Percentiles rank a stretch among this genome's conserved stretches.
Evolutionary conservation across 2,888 invertebrate species (phyloP).

Genomic region (Molanna angustata): DNA sequence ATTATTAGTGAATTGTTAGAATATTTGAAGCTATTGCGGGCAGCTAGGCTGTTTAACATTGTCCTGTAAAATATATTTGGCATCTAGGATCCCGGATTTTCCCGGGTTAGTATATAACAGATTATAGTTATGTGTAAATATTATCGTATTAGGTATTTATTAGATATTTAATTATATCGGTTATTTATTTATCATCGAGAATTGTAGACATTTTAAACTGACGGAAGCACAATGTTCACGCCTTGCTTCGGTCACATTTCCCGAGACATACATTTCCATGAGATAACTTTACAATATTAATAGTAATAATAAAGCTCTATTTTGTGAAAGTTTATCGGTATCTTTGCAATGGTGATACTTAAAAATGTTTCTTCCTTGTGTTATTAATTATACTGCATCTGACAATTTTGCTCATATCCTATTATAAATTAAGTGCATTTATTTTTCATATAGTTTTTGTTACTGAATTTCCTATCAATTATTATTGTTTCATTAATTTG

Average conservation of each 20-base stretch:
- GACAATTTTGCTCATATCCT: too few relatives aligned
- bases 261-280: conserved; percentile 28
- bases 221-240: background rate
- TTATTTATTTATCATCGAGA: conserved; percentile 48
- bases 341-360: background rate
- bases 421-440: too few relatives aligned
- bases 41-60: conserved; percentile 13
- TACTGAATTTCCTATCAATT: too few relatives aligned
- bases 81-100: background rate
- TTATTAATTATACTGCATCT: background rate
- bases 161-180: conserved; percentile 56
- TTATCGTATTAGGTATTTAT: conserved; percentile 51
- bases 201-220: conserved; percentile 23
- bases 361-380: background rate
- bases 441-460: too few relatives aligned
- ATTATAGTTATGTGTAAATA: conserved; percentile 9
- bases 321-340: background rate
- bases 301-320: background rate
- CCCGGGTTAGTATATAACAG: background rate
- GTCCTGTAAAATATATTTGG: conserved; percentile 9
- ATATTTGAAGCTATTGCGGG: conserved; percentile 9
- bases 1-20: conserved; percentile 12
- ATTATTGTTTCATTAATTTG: too few relatives aligned
- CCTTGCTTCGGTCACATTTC: conserved; percentile 16
- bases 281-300: too few relatives aligned